Base-by-base conservation (phyloP, 2,888 invertebrate genomes). In the Seira sanloemensis region DNA sequence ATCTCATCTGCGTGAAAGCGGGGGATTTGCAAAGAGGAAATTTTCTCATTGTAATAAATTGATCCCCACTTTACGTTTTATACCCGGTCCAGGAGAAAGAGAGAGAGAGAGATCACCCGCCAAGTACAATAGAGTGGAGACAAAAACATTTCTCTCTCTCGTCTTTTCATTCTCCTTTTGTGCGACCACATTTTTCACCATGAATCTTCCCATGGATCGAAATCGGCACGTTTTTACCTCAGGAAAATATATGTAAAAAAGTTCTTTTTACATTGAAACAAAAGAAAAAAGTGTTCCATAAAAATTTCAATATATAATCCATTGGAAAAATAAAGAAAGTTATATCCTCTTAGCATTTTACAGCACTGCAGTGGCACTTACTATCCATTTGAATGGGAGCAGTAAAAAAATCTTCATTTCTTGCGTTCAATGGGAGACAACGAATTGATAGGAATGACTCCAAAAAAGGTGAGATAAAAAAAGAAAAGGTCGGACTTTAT, bases 381-480 rank as follows among this genome's bases (percentile, higher is more conserved):
- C n/a, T n/a, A n/a, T n/a, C n/a, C n/a, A n/a, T n/a, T n/a, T n/a
- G n/a, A n/a, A n/a, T n/a, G n/a, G n/a, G n/a, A n/a, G n/a, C n/a
- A n/a, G n/a, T n/a, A n/a, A n/a, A n/a, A n/a, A n/a, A 37, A 37
- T 7, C 5, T 37, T 37, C 37, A 37, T 37, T 37, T 37, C 12
- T 37, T 37, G 12, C 37, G 37, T 12, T 37, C 37, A 37, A 37
- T 37, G 12, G 37, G 5, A 37, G 37, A 37, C 37, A 37, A 7
- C 12, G 5, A 37, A 12, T 12, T 37, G 37, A 37, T 37, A 37
- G 12, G 5, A 37, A 7, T 74, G 65, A 27, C 74, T 62, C 62
- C 27, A 58, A 37, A 37, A 37, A 62, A 74, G 74, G 74, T 74
- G 74, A 26, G 74, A 74, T 74, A 74, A 54, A 76, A n/a, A 76